Evolutionary conservation across 2,888 invertebrate genomes (phyloP).

Genomic region (Drosophila buzzatii): DNA sequence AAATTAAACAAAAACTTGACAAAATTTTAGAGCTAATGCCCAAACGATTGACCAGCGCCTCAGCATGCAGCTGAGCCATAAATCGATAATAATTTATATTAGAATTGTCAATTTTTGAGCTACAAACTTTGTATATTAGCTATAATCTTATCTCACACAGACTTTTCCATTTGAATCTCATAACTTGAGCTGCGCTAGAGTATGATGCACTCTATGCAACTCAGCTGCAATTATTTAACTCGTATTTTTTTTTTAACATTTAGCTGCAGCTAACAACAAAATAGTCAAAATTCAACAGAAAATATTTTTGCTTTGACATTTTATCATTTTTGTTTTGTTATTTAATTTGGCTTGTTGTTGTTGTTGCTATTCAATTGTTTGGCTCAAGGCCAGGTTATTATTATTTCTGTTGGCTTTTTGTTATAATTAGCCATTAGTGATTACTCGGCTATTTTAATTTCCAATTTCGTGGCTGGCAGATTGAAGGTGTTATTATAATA

Average conservation of each 20-base stretch:
- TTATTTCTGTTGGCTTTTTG: conserved; percentile 13
- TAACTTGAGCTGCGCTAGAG: not conserved
- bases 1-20: too few species aligned
- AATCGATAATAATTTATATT: too few species aligned
- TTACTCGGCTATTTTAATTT: conserved; percentile 32
- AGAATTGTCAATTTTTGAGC: too few species aligned
- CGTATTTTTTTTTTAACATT: conserved; percentile 46
- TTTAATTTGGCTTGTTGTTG: conserved; percentile 39
- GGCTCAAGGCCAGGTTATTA: conserved; percentile 49
- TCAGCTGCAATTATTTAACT: not conserved
- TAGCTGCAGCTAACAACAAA: conserved; percentile 60
- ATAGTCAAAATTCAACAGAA: conserved; percentile 50
- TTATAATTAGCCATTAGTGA: conserved; percentile 74
- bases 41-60: not conserved
- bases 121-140: too few species aligned
- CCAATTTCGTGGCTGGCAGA: conserved; percentile 13
- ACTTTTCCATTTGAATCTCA: not conserved
- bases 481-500: conserved; percentile 36
- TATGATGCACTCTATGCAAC: not conserved
- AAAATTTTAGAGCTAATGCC: too few species aligned
- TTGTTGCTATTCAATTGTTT: conserved; percentile 47
- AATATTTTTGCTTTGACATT: conserved; percentile 70
- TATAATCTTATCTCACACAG: not conserved
- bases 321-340: conserved; percentile 43
- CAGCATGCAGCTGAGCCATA: not conserved